A percentile compares a stretch with the other conserved stretches of the same genome.
Evolutionary conservation across 2,888 invertebrate genomes (phyloP).

Genomic region (Acrocyrtus sp.): DNA sequence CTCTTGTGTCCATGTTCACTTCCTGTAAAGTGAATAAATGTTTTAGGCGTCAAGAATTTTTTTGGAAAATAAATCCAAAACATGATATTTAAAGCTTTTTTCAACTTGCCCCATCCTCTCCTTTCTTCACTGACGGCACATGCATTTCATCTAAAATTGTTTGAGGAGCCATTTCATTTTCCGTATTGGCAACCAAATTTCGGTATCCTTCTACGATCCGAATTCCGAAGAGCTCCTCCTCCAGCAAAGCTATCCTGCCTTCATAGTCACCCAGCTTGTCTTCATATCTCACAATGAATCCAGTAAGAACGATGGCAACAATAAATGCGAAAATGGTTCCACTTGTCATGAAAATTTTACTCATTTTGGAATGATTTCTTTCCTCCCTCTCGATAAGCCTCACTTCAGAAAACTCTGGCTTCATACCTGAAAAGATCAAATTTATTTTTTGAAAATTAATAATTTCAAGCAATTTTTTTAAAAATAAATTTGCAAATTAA

Average conservation of each 20-base stretch:
- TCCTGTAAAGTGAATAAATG: too few species aligned
- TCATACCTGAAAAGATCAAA: constrained; percentile 45
- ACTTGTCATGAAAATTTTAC: constrained; percentile 53
- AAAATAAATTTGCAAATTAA: too few species aligned
- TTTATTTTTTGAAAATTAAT: too few species aligned
- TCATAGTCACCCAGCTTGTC: constrained; percentile 53
- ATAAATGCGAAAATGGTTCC: constrained; percentile 51
- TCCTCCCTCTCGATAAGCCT: constrained; percentile 25
- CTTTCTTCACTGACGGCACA: constrained; percentile 34
- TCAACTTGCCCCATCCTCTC: constrained; percentile 46
- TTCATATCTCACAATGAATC: constrained; percentile 55
- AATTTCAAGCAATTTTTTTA: too few species aligned
- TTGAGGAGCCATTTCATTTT: constrained; percentile 46
- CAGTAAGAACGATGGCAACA: constrained; percentile 52
- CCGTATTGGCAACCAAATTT: constrained; percentile 24
- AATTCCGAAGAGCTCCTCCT: constrained; percentile 45
- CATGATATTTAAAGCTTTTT: background rate
- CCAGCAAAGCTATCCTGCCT: constrained; percentile 46
- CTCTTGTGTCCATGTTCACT: constrained; percentile 24
- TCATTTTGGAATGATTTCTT: constrained; percentile 22
- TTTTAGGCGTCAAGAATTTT: too few species aligned
- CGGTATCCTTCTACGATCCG: constrained; percentile 37
- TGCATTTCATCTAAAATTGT: constrained; percentile 25
- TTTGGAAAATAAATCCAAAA: too few species aligned
- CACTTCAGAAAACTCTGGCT: constrained; percentile 60